Evolutionary conservation across 2,888 invertebrate species (phyloP).

Genomic region (Copidosoma aretas): DNA sequence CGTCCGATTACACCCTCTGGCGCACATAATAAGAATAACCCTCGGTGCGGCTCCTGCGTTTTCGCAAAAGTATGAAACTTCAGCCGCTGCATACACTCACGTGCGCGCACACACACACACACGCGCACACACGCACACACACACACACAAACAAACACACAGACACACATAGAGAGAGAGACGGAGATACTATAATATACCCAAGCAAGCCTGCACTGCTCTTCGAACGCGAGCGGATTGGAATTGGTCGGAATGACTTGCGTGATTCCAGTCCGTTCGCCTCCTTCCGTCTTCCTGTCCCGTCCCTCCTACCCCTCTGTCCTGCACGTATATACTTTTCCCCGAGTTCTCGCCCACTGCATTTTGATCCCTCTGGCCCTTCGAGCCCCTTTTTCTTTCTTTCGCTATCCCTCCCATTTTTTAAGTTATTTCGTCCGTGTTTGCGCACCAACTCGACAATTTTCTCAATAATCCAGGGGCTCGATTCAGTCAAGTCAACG

Average conservation of each 20-base stretch:
- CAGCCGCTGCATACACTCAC: slow-evolving; percentile 35
- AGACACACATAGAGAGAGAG: too few relatives aligned
- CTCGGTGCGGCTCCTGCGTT: slow-evolving; percentile 30
- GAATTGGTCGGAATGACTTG: slow-evolving; percentile 45
- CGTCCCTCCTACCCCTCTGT: background rate
- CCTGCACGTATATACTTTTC: background rate
- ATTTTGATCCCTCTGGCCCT: background rate
- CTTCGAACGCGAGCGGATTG: slow-evolving; percentile 28
- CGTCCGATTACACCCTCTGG: slow-evolving; percentile 40
- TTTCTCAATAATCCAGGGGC: slow-evolving; percentile 47
- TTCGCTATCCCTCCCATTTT: slow-evolving; percentile 23
- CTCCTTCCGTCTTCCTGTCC: background rate
- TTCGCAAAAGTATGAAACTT: slow-evolving; percentile 44
- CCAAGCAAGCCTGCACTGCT: too few relatives aligned
- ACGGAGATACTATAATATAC: too few relatives aligned
- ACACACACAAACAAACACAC: background rate
- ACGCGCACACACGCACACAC: background rate
- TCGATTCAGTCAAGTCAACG: slow-evolving; percentile 39
- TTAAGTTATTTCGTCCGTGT: slow-evolving; percentile 17
- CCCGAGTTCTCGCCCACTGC: background rate
- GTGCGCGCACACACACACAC: background rate
- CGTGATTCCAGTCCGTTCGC: slow-evolving; percentile 44
- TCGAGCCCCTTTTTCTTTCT: slow-evolving; percentile 22
- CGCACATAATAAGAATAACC: slow-evolving; percentile 43
- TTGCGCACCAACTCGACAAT: slow-evolving; percentile 45